Evolutionary conservation across 2,888 invertebrate genomes (phyloP).

Genomic region (Drosophila merina): DNA sequence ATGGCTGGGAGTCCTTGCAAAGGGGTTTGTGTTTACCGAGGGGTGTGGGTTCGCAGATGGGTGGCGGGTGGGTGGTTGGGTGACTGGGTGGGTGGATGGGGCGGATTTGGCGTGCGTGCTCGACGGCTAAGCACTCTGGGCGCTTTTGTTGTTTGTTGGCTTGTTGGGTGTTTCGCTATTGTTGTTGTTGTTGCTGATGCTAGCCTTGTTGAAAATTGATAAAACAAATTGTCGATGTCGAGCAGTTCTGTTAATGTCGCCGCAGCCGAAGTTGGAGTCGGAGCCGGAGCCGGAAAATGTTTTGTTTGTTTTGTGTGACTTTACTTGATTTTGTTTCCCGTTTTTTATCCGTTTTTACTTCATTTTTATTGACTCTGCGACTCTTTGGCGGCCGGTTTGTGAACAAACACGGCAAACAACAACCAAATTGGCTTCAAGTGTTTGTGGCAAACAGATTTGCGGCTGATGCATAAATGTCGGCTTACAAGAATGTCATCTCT

Average conservation of each 20-base stretch:
- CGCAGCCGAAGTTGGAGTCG: slow-evolving; percentile 78
- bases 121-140: slow-evolving; percentile 73
- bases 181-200: slow-evolving; percentile 63
- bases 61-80: slow-evolving; percentile 7
- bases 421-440: slow-evolving; percentile 33
- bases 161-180: slow-evolving; percentile 47
- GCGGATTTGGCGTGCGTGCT: slow-evolving; percentile 68
- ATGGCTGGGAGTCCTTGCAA: slow-evolving; percentile 26
- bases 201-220: slow-evolving; percentile 80
- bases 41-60: not conserved
- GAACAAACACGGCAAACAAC: slow-evolving; percentile 11
- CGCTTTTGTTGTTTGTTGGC: slow-evolving; percentile 66
- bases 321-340: slow-evolving; percentile 48
- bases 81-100: slow-evolving; percentile 12
- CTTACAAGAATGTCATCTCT: slow-evolving; percentile 13
- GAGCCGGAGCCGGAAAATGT: slow-evolving; percentile 81
- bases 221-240: slow-evolving; percentile 82
- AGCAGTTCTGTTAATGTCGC: slow-evolving; percentile 82
- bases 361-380: slow-evolving; percentile 62
- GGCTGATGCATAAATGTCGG: slow-evolving; percentile 32
- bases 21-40: slow-evolving; percentile 13
- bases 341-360: slow-evolving; percentile 31
- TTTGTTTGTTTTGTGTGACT: slow-evolving; percentile 78
- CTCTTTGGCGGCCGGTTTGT: slow-evolving; percentile 33
- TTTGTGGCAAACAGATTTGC: slow-evolving; percentile 49